These are phyloP conservation scores for Hystrix cristata DNA, from an alignment of 2,113 vertebrate species.

Conservation along the genomic window DNA sequence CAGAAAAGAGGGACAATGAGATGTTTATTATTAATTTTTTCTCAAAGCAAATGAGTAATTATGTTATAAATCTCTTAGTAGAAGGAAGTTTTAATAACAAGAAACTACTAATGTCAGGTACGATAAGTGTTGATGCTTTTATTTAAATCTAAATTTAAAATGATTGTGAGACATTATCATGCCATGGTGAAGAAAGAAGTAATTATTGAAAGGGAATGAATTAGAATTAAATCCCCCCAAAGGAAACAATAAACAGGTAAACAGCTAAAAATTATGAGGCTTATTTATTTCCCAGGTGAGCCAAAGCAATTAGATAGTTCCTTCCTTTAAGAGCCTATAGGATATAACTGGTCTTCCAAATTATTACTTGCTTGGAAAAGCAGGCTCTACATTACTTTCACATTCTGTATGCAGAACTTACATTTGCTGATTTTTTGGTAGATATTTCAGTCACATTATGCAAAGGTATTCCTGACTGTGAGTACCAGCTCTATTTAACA, in stretches of 20 bases:
- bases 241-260: conserved; percentile 71
- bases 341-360: conserved; percentile 10
- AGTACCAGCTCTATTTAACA: neutral
- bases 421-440: neutral
- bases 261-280: conserved; percentile 59
- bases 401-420: conserved; percentile 2
- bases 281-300: conserved; percentile 77
- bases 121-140: neutral
- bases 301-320: conserved; percentile 61
- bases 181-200: neutral
- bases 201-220: conserved; percentile 52
- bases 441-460: neutral
- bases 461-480: neutral
- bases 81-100: neutral
- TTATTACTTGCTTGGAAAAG: conserved; percentile 24
- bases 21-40: conserved; percentile 20
- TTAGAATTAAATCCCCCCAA: conserved; percentile 53
- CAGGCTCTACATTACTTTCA: neutral
- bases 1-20: neutral
- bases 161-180: conserved; percentile 17
- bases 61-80: conserved; percentile 25
- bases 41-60: neutral
- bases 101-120: conserved; percentile 37
- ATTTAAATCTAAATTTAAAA: conserved; percentile 42
- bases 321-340: neutral